Evolutionary conservation across 2,113 vertebrate genomes (phyloP).

Genomic region (Sceloporus undulatus): DNA sequence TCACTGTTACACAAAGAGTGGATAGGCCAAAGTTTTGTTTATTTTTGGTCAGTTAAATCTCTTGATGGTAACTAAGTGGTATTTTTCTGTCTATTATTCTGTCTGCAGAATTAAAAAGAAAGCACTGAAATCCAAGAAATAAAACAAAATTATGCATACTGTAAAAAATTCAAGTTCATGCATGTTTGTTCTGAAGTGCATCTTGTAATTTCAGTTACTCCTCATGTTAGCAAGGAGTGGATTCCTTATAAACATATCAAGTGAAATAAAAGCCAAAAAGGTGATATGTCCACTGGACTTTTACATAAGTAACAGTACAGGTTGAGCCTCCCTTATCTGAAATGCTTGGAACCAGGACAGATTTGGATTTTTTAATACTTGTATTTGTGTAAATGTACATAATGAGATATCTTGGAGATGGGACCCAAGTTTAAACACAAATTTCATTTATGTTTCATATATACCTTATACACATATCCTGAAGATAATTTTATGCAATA

Average conservation of each 20-base stretch:
- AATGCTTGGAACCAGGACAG: no score
- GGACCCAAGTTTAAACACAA: no score
- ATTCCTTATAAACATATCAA: neutral
- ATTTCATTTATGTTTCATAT: no score
- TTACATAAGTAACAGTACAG: neutral
- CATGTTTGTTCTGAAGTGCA: neutral
- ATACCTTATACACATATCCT: no score
- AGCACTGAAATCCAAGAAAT: neutral
- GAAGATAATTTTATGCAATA: no score
- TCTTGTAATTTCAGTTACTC: neutral
- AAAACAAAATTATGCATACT: neutral
- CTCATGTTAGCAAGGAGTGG: no score
- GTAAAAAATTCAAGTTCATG: neutral
- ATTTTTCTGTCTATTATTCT: slow-evolving; percentile 6
- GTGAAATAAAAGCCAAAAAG: neutral
- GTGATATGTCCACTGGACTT: neutral
- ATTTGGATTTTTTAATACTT: no score
- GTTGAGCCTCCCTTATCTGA: no score
- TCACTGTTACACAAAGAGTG: slow-evolving; percentile 7
- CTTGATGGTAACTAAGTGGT: slow-evolving; percentile 2
- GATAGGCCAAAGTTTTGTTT: slow-evolving; percentile 19
- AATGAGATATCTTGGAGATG: no score
- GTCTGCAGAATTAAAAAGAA: neutral
- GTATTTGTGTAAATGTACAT: no score
- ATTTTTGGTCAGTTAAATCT: slow-evolving; percentile 34